These are phyloP conservation scores for Campopleginae sp. DNA, from an alignment of 2,888 invertebrate species.

Conservation along the genomic window DNA sequence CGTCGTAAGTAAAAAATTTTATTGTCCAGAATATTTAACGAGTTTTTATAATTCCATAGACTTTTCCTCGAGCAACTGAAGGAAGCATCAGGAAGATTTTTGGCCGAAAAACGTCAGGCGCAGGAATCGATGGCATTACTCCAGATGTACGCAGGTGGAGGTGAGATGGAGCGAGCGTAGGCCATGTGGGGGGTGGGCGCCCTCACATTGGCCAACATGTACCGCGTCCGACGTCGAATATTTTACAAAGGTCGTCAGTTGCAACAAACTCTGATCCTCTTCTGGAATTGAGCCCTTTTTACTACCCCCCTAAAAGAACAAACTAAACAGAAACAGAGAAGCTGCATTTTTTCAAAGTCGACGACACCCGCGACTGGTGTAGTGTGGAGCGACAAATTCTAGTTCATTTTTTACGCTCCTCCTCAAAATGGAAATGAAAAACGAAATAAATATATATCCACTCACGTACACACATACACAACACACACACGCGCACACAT, in stretches of 20 bases:
- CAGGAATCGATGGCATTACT: conserved; percentile 94
- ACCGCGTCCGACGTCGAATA: conserved; percentile 82
- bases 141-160: conserved; percentile 87
- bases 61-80: conserved; percentile 92
- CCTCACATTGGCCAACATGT: conserved; percentile 83
- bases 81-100: conserved; percentile 92
- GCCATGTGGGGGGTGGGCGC: conserved; percentile 84
- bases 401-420: conserved; percentile 12
- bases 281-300: conserved; percentile 82
- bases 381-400: conserved; percentile 22
- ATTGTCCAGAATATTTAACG: neutral
- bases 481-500: neutral
- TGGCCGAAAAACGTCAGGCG: conserved; percentile 93
- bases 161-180: conserved; percentile 84
- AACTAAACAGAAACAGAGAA: conserved; percentile 14
- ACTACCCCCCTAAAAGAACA: conserved; percentile 37
- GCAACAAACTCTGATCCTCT: conserved; percentile 81
- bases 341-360: conserved; percentile 33
- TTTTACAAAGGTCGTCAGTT: conserved; percentile 82
- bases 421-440: conserved; percentile 3
- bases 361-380: conserved; percentile 37
- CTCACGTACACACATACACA: conserved; percentile 2
- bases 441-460: neutral
- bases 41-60: conserved; percentile 74
- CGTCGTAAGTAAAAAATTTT: neutral